phyloP scores from a whole-genome alignment of 1,140 invertebrate genomes.

The Bombus sylvicola region DNA sequence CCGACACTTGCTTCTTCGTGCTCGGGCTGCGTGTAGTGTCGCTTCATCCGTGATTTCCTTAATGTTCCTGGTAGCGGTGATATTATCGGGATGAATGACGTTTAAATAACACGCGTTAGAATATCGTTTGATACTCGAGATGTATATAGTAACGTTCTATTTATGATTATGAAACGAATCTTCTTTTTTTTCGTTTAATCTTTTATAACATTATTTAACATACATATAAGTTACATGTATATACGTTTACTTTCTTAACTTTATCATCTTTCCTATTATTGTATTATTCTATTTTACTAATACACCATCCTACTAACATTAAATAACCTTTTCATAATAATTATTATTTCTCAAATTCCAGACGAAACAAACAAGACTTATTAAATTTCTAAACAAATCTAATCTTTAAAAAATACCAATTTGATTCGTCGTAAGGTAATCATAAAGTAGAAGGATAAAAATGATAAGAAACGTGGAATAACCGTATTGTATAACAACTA shows the following conservation, averaged over 20 bases:
- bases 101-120: not conserved
- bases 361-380: too few species aligned
- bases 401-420: too few species aligned
- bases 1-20: constrained; percentile 38
- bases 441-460: not conserved
- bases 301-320: not conserved
- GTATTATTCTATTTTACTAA: too few species aligned
- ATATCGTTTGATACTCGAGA: not conserved
- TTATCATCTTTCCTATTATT: not conserved
- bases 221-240: too few species aligned
- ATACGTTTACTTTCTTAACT: not conserved
- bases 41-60: constrained; percentile 3
- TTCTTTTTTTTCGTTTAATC: not conserved
- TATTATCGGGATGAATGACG: not conserved
- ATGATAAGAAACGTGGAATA: too few species aligned
- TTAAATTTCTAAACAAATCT: too few species aligned
- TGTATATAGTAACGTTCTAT: not conserved
- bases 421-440: too few species aligned
- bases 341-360: not conserved
- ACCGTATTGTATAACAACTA: not conserved
- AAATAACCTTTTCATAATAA: not conserved
- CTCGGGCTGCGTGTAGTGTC: not conserved
- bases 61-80: not conserved
- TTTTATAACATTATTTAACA: not conserved
- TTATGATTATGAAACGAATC: not conserved